phyloP scores from a whole-genome alignment of 2,113 vertebrate genomes.

The Megaceryle maxima region DNA sequence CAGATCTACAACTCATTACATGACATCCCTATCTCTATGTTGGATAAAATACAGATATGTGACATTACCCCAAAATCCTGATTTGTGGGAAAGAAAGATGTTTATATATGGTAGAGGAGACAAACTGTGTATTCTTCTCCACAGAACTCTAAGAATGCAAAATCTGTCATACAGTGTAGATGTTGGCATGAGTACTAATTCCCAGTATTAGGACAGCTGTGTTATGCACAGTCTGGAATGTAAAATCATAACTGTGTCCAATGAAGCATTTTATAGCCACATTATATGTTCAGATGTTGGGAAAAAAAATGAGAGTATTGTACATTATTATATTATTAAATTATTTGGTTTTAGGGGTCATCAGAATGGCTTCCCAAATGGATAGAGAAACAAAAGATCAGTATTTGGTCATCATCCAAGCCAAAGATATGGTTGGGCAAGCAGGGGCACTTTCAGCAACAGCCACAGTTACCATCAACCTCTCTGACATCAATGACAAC shows the following conservation, averaged over 20 bases:
- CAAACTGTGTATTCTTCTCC: neutral
- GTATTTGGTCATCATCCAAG: slow-evolving; percentile 89
- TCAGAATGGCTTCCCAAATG: slow-evolving; percentile 88
- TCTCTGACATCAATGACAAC: slow-evolving; percentile 94
- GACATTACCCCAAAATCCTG: neutral
- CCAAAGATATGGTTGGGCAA: slow-evolving; percentile 90
- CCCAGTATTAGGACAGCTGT: neutral
- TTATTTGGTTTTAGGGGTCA: slow-evolving; percentile 77
- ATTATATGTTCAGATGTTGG: neutral
- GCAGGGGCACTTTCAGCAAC: slow-evolving; percentile 84
- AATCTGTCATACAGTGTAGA: fast-evolving
- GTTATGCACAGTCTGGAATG: neutral
- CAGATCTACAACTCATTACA: fast-evolving
- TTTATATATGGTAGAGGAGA: neutral
- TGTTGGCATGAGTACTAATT: neutral
- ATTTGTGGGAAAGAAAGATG: neutral
- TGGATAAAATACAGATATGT: neutral
- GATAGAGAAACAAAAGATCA: slow-evolving; percentile 90
- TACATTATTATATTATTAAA: neutral
- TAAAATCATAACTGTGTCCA: neutral
- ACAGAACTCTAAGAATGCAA: neutral
- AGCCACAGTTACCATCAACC: slow-evolving; percentile 87
- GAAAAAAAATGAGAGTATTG: neutral
- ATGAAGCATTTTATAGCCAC: neutral
- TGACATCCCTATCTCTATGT: neutral